These are phyloP conservation scores for Bursaphelenchus okinawaensis DNA, from an alignment of 2,888 invertebrate genomes.

Conservation along the genomic window DNA sequence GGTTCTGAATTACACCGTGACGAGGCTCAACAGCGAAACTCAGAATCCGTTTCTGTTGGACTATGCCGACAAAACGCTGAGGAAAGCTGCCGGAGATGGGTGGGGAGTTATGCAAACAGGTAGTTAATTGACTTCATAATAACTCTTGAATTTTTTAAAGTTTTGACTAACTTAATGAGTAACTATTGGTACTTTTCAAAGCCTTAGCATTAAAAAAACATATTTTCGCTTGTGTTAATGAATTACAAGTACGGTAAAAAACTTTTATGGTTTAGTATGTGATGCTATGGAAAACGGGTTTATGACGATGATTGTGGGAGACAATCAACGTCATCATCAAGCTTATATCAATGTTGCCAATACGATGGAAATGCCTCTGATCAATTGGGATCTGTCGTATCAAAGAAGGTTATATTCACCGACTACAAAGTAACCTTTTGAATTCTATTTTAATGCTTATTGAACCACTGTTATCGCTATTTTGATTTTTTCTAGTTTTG, in stretches of 20 bases:
- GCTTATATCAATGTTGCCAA: conserved; percentile 34
- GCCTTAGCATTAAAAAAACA: too few species aligned
- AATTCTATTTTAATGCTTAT: neutral
- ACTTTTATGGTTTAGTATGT: conserved; percentile 45
- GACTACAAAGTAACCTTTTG: conserved; percentile 15
- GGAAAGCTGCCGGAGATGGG: conserved; percentile 33
- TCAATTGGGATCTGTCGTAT: conserved; percentile 39
- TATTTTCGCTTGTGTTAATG: too few species aligned
- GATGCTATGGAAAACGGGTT: conserved; percentile 52
- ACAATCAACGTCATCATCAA: conserved; percentile 29
- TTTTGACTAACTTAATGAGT: neutral
- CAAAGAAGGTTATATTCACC: conserved; percentile 10
- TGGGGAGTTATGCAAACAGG: conserved; percentile 36
- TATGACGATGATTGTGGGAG: conserved; percentile 51
- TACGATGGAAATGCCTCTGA: conserved; percentile 34
- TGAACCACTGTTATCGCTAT: too few species aligned
- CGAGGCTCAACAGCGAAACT: conserved; percentile 27
- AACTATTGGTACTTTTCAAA: neutral
- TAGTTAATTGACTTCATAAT: neutral
- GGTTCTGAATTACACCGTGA: conserved; percentile 29
- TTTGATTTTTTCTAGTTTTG: conserved; percentile 40
- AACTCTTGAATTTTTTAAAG: neutral
- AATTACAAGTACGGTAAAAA: neutral
- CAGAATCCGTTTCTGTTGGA: conserved; percentile 30
- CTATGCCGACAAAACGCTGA: conserved; percentile 26